A percentile compares a stretch with the other conserved stretches of the same genome.
Conservation (phyloP, 2,113 vertebrate genomes). For the Syrmaticus mikado region DNA sequence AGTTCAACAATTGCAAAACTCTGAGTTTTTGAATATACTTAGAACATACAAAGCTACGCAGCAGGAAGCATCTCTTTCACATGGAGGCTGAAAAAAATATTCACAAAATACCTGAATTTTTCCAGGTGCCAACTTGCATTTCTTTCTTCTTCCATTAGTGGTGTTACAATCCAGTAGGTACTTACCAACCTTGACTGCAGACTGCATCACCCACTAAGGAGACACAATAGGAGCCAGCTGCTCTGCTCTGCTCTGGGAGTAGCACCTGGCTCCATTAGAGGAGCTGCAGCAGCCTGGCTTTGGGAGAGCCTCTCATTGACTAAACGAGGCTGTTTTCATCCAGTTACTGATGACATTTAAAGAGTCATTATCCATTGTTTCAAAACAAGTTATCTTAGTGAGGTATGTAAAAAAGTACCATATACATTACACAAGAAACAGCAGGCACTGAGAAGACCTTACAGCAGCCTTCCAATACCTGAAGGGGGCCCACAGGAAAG, state of each 20-base stretch:
- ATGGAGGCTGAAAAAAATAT: neutral
- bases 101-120: neutral
- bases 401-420: neutral
- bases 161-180: neutral
- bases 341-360: neutral
- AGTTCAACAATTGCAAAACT: neutral
- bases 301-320: neutral
- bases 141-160: neutral
- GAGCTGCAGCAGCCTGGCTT: rapidly evolving
- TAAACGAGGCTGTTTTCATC: neutral
- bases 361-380: neutral
- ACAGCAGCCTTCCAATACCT: too few relatives aligned
- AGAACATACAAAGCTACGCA: neutral
- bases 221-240: neutral
- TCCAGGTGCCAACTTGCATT: rapidly evolving
- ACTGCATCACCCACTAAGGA: neutral
- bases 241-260: neutral
- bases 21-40: neutral
- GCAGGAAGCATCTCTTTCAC: neutral
- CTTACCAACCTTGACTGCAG: neutral
- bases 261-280: neutral
- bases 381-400: neutral
- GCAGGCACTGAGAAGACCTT: too few relatives aligned
- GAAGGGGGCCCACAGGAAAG: too few relatives aligned
- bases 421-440: too few relatives aligned